phyloP scores from a whole-genome alignment of 2,797 vertebrate species.

The Semotilus atromaculatus region DNA sequence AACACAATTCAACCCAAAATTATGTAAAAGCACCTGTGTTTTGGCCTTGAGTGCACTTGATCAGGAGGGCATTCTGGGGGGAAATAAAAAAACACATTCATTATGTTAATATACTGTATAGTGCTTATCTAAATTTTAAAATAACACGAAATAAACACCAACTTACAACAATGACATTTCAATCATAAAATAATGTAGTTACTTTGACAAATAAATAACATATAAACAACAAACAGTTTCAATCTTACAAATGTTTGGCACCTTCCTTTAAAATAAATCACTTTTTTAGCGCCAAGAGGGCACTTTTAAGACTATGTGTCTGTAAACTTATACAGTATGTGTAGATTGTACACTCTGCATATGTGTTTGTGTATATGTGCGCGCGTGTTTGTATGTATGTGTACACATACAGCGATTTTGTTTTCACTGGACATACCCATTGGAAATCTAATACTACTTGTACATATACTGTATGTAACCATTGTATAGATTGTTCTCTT shows the following conservation, averaged over 20 bases:
- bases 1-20: not conserved
- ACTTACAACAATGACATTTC: slow-evolving; percentile 23
- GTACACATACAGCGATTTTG: slow-evolving; percentile 40
- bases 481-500: slow-evolving; percentile 44
- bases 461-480: slow-evolving; percentile 42
- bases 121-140: slow-evolving; percentile 2
- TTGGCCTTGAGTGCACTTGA: not conserved
- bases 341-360: slow-evolving; percentile 41
- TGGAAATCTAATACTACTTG: slow-evolving; percentile 61
- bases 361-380: slow-evolving; percentile 24
- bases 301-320: slow-evolving; percentile 78
- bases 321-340: slow-evolving; percentile 76
- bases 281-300: slow-evolving; percentile 65
- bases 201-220: slow-evolving; percentile 35
- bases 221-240: slow-evolving; percentile 32
- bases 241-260: slow-evolving; percentile 52
- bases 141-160: slow-evolving; percentile 15
- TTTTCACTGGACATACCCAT: slow-evolving; percentile 43
- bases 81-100: not conserved
- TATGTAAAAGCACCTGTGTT: not conserved
- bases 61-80: slow-evolving; percentile 46
- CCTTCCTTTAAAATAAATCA: slow-evolving; percentile 46
- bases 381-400: slow-evolving; percentile 26
- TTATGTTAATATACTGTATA: not conserved
- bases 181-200: not conserved